A percentile compares a stretch with the other conserved stretches of the same genome.
Conservation (phyloP, 1,140 invertebrate species). For the Drosophila guanche region DNA sequence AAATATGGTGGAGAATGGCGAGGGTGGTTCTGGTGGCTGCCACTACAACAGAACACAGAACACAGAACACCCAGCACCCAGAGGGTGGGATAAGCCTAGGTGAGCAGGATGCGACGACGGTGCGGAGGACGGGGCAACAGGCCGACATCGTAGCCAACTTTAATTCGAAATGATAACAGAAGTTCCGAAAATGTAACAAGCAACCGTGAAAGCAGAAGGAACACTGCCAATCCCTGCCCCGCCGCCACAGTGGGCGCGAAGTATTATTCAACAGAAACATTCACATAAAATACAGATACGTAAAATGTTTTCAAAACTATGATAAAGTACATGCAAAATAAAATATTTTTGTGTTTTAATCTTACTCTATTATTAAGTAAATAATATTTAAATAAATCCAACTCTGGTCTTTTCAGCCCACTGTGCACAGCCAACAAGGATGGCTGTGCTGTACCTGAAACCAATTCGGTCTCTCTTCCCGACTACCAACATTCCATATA, state of each 20-base stretch:
- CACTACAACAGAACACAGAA: neutral
- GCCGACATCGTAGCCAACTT: conserved; percentile 41
- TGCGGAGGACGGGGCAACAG: conserved; percentile 6
- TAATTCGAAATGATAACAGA: conserved; percentile 79
- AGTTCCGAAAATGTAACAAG: conserved; percentile 68
- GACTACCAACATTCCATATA: conserved; percentile 77
- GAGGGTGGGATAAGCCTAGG: conserved; percentile 28
- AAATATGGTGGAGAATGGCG: conserved; percentile 14
- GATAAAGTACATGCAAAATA: no score
- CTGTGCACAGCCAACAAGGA: conserved; percentile 43
- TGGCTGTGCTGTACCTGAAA: conserved; percentile 61
- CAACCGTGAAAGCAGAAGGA: conserved; percentile 62
- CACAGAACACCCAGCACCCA: neutral
- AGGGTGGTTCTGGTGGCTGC: conserved; percentile 7
- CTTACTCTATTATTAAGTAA: no score
- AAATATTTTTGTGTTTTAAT: no score
- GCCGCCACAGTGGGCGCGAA: conserved; percentile 40
- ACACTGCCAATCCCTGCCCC: conserved; percentile 12
- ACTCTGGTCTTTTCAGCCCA: conserved; percentile 2
- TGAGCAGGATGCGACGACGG: conserved; percentile 3
- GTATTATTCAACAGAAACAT: neutral
- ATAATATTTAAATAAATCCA: no score
- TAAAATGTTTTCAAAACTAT: no score
- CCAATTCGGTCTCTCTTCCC: conserved; percentile 68
- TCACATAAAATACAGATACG: no score